Evolutionary conservation across 2,888 invertebrate genomes (phyloP).

Genomic region (Coenonympha glycerion): DNA sequence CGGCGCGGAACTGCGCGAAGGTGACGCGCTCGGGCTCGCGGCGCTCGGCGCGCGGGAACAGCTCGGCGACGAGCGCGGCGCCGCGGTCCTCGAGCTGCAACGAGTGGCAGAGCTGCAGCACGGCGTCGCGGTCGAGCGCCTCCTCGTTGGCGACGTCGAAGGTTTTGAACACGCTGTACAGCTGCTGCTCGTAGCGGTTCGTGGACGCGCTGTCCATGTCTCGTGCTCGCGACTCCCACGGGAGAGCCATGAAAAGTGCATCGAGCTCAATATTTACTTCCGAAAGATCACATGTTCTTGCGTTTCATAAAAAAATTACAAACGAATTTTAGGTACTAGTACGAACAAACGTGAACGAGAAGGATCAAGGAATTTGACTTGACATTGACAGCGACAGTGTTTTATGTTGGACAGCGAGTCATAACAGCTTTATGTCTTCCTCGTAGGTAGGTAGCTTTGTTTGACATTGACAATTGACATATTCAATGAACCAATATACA

Average conservation of each 20-base stretch:
- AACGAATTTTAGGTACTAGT: no score
- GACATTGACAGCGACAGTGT: no score
- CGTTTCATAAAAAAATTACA: constrained; percentile 20
- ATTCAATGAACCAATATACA: no score
- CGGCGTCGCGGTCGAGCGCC: constrained; percentile 79
- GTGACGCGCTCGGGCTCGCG: constrained; percentile 72
- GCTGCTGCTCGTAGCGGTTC: constrained; percentile 88
- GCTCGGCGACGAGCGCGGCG: constrained; percentile 76
- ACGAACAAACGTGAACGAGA: no score
- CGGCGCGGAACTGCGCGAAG: constrained; percentile 86
- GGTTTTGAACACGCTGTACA: constrained; percentile 86
- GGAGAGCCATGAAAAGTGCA: constrained; percentile 13
- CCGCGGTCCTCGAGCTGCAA: constrained; percentile 86
- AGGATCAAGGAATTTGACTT: constrained; percentile 1
- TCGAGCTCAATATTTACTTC: constrained; percentile 16
- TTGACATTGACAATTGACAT: no score
- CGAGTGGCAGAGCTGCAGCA: constrained; percentile 82
- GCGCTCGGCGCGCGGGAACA: constrained; percentile 71
- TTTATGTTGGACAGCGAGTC: no score
- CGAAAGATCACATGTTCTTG: constrained; percentile 30
- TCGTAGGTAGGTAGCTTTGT: no score
- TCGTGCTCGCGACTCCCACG: constrained; percentile 12
- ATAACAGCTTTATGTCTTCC: no score
- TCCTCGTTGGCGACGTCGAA: constrained; percentile 83
- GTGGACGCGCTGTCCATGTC: constrained; percentile 61